phyloP scores from a whole-genome alignment of 2,113 vertebrate species.

The Nanorana parkeri region DNA sequence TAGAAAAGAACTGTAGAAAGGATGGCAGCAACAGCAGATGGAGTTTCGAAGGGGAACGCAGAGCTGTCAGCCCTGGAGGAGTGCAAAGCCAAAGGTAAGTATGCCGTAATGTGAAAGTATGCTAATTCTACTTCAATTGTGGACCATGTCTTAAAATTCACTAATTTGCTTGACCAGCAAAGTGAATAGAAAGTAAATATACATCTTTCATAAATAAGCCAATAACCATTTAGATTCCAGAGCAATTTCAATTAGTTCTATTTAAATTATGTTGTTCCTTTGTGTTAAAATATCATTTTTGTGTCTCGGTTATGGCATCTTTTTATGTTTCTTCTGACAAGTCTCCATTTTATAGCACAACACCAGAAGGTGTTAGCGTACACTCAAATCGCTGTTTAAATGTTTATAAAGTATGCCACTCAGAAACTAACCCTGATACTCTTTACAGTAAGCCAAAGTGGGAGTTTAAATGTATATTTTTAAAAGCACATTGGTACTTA shows the following conservation, averaged over 20 bases:
- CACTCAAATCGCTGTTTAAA: slow-evolving; percentile 81
- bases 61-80: no score
- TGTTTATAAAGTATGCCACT: slow-evolving; percentile 83
- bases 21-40: no score
- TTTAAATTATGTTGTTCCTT: slow-evolving; percentile 74
- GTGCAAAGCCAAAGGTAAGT: no score
- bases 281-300: slow-evolving; percentile 74
- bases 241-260: no score
- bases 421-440: slow-evolving; percentile 80
- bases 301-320: slow-evolving; percentile 75
- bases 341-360: slow-evolving; percentile 76
- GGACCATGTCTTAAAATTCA: no score
- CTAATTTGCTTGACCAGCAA: no score
- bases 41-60: no score
- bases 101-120: no score
- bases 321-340: slow-evolving; percentile 78
- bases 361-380: slow-evolving; percentile 81
- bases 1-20: no score
- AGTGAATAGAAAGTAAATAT: neutral
- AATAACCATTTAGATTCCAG: no score
- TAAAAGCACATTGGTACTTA: neutral
- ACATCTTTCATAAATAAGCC: no score
- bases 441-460: slow-evolving; percentile 61
- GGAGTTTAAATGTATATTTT: neutral
- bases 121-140: no score